Evolutionary conservation across 37 sponge, comb jelly and placozoan species (phyloP).

Genomic region (Haliclona indistincta): DNA sequence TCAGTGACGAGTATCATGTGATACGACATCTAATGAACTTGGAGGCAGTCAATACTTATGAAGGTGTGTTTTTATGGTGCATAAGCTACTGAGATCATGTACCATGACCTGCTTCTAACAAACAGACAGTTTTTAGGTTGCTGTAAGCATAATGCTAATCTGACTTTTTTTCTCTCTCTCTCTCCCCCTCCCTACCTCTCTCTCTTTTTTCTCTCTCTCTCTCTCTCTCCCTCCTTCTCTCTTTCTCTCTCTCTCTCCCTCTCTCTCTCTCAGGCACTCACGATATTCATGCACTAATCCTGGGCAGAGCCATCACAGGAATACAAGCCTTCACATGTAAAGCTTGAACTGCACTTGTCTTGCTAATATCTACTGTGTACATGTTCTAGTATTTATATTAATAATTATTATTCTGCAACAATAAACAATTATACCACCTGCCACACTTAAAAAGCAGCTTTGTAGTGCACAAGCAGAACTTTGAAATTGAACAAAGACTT

Average conservation of each 20-base stretch:
- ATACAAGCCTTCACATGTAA: constrained; percentile 80
- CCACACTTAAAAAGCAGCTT: no score
- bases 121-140: no score
- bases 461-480: no score
- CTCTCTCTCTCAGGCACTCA: constrained; percentile 95
- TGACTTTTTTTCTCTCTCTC: constrained; percentile 8
- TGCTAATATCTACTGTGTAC: background rate
- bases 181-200: no score
- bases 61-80: constrained; percentile 67
- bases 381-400: background rate
- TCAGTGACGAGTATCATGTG: constrained; percentile 98
- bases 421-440: background rate
- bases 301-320: constrained; percentile 96
- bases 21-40: constrained; percentile 96
- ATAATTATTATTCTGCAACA: background rate
- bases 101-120: no score
- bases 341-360: background rate
- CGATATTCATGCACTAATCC: constrained; percentile 97
- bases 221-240: constrained; percentile 3
- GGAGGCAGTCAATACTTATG: constrained; percentile 99
- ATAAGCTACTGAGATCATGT: no score
- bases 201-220: constrained; percentile 5
- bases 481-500: no score
- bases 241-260: no score
- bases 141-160: no score